Evolutionary conservation across 2,113 vertebrate species (phyloP).

Genomic region (Toxotes chatareus): DNA sequence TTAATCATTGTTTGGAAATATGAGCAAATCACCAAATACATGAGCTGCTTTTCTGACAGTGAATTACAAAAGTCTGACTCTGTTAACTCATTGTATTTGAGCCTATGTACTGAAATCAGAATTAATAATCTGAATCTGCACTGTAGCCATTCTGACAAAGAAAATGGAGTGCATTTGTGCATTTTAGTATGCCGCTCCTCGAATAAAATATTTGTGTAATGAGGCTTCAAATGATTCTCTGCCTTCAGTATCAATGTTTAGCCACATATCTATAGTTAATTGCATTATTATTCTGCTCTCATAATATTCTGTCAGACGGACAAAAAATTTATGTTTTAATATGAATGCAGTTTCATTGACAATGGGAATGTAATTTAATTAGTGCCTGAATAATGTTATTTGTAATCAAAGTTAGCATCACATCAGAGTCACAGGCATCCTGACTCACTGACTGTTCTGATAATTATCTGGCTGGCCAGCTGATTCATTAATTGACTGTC

Average conservation of each 20-base stretch:
- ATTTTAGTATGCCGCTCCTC: constrained; percentile 32
- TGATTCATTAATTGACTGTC: constrained; percentile 38
- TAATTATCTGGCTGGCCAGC: constrained; percentile 38
- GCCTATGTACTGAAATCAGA: not conserved
- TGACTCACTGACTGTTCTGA: not conserved
- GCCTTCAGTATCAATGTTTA: constrained; percentile 30
- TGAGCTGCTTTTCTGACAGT: constrained; percentile 13
- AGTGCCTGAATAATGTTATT: constrained; percentile 32
- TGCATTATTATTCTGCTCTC: constrained; percentile 44
- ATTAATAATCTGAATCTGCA: constrained; percentile 36
- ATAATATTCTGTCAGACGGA: constrained; percentile 35
- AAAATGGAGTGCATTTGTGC: constrained; percentile 30
- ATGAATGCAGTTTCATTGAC: constrained; percentile 39
- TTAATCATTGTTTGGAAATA: constrained; percentile 21
- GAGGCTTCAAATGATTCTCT: constrained; percentile 27
- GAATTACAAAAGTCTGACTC: constrained; percentile 21
- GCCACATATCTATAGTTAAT: constrained; percentile 37
- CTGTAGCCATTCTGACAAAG: constrained; percentile 14
- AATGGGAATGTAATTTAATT: constrained; percentile 47
- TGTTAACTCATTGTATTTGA: not conserved
- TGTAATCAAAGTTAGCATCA: constrained; percentile 51
- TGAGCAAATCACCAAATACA: constrained; percentile 22
- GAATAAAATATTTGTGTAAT: constrained; percentile 42
- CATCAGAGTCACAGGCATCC: constrained; percentile 22
- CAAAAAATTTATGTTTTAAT: constrained; percentile 35